Conservation (phyloP, 1,140 invertebrate species). For the Pogonus chalceus region DNA sequence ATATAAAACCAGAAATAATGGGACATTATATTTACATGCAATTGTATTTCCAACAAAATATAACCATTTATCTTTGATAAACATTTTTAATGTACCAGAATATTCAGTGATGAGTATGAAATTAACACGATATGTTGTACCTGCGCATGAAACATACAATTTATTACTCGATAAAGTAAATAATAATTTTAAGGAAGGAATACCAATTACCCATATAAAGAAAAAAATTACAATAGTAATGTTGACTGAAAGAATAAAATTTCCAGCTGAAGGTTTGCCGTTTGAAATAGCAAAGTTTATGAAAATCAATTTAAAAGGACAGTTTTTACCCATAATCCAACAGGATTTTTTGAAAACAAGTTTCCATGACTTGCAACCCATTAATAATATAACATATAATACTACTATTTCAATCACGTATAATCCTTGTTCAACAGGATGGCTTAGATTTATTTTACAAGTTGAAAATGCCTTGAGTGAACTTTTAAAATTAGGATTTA, state of each 20-base stretch:
- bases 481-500: constrained; percentile 71
- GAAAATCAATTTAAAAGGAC: constrained; percentile 49
- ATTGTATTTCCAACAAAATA: constrained; percentile 42
- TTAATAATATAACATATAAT: constrained; percentile 44
- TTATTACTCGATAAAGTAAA: constrained; percentile 49
- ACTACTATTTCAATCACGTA: constrained; percentile 51
- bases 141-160: constrained; percentile 65
- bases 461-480: constrained; percentile 68
- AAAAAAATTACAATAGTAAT: constrained; percentile 49
- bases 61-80: constrained; percentile 39
- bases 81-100: constrained; percentile 27
- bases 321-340: constrained; percentile 74
- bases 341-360: constrained; percentile 74
- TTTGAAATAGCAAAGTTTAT: constrained; percentile 45
- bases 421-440: constrained; percentile 56
- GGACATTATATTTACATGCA: constrained; percentile 60
- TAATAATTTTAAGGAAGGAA: constrained; percentile 16
- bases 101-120: constrained; percentile 47
- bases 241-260: constrained; percentile 47
- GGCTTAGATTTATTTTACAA: constrained; percentile 64
- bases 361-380: constrained; percentile 57
- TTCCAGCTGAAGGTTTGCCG: constrained; percentile 48
- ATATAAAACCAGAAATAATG: constrained; percentile 60
- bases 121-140: constrained; percentile 58
- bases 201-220: constrained; percentile 46